A percentile compares a stretch with the other conserved stretches of the same genome.
These are phyloP conservation scores for Endomychus coccineus DNA, from an alignment of 2,888 invertebrate genomes.

Conservation along the genomic window DNA sequence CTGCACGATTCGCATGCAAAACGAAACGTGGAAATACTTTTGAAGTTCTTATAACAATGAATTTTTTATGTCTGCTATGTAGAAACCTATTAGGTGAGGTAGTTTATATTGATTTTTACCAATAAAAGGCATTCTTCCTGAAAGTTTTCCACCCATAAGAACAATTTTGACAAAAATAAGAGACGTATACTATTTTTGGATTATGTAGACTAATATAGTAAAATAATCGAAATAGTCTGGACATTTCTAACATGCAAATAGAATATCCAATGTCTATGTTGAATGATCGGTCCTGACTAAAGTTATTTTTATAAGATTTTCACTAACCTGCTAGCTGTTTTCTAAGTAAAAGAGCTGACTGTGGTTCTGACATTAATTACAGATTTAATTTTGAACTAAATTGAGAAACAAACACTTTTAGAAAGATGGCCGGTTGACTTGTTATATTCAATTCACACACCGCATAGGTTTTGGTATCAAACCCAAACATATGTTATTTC, in stretches of 20 bases:
- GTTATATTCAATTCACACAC: constrained; percentile 19
- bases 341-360: constrained; percentile 89
- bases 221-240: constrained; percentile 28
- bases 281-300: not conserved
- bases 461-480: constrained; percentile 36
- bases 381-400: constrained; percentile 69
- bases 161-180: constrained; percentile 21
- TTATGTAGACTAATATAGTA: constrained; percentile 16
- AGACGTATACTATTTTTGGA: constrained; percentile 25
- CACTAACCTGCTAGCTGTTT: constrained; percentile 91
- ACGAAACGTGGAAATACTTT: too few relatives aligned
- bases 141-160: too few relatives aligned
- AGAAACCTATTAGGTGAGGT: too few relatives aligned
- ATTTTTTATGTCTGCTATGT: too few relatives aligned
- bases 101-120: too few relatives aligned
- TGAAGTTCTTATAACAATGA: too few relatives aligned
- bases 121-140: too few relatives aligned
- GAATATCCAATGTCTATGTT: constrained; percentile 12
- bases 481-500: constrained; percentile 44
- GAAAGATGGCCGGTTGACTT: constrained; percentile 61
- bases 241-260: constrained; percentile 21
- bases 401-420: constrained; percentile 63
- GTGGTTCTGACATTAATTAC: constrained; percentile 92
- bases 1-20: too few relatives aligned
- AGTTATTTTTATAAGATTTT: constrained; percentile 24